These are phyloP conservation scores for Microctonus hyperodae DNA, from an alignment of 2,888 invertebrate genomes.

Conservation along the genomic window DNA sequence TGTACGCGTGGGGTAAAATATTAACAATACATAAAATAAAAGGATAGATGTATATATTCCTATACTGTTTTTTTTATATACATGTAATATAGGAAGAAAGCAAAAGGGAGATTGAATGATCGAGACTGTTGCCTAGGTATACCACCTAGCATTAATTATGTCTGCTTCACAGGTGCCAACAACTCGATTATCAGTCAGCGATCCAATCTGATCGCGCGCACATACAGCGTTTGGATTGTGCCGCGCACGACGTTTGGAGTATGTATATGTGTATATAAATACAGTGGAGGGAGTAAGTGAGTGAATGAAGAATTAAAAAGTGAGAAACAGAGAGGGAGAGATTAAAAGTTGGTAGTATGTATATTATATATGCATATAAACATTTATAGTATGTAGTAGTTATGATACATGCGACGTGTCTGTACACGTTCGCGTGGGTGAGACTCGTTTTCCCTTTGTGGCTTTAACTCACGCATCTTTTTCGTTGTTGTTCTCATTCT, in stretches of 20 bases:
- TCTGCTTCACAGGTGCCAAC: constrained; percentile 60
- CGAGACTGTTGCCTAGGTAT: constrained; percentile 17
- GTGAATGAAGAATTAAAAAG: too few relatives aligned
- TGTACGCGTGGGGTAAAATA: constrained; percentile 7
- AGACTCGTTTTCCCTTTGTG: constrained; percentile 32
- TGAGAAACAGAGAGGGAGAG: not conserved
- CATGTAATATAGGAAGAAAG: not conserved
- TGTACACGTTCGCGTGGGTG: constrained; percentile 35
- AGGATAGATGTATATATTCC: not conserved
- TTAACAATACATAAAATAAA: too few relatives aligned
- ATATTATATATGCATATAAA: too few relatives aligned
- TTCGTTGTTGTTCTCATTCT: not conserved
- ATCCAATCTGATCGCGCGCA: constrained; percentile 53
- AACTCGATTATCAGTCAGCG: constrained; percentile 59
- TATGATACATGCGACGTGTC: not conserved
- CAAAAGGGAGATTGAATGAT: constrained; percentile 6
- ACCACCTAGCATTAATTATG: constrained; percentile 55
- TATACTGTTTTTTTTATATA: not conserved
- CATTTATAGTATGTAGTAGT: not conserved
- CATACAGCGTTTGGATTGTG: constrained; percentile 43
- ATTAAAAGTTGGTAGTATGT: constrained; percentile 6
- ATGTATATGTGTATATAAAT: not conserved
- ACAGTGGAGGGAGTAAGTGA: not conserved
- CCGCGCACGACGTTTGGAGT: constrained; percentile 34
- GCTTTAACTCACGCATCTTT: constrained; percentile 27